Evolutionary conservation across 2,113 vertebrate genomes (phyloP).

Genomic region (Murina feae): DNA sequence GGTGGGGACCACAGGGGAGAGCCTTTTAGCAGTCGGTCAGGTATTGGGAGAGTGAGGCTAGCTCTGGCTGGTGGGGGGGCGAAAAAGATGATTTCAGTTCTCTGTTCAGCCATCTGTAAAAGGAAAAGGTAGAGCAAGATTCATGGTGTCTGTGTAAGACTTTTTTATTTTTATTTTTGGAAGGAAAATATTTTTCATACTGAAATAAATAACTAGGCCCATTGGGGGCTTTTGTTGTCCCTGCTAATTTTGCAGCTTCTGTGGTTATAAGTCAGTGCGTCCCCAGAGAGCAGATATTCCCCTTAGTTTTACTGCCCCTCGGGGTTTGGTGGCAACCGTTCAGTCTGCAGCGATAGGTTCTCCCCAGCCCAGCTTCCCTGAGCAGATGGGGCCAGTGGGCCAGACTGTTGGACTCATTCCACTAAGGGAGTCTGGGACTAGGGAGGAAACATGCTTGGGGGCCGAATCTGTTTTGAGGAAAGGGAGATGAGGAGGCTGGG

Average conservation of each 20-base stretch:
- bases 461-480: not conserved
- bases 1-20: fast-evolving
- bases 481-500: not conserved
- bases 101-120: not conserved
- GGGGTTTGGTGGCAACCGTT: not conserved
- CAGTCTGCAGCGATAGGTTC: not conserved
- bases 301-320: not conserved
- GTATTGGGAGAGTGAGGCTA: not conserved
- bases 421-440: no score
- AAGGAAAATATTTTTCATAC: not conserved
- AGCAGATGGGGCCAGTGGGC: not conserved
- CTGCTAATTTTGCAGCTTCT: not conserved
- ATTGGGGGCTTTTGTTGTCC: not conserved
- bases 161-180: not conserved
- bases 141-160: not conserved
- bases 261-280: not conserved
- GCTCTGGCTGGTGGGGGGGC: not conserved
- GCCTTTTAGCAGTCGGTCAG: no score
- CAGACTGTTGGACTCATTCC: not conserved
- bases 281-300: not conserved
- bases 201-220: not conserved
- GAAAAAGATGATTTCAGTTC: not conserved
- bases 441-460: not conserved
- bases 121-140: not conserved
- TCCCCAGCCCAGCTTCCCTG: not conserved